phyloP scores from a whole-genome alignment of 2,797 vertebrate genomes.

The Sciurus vulgaris region DNA sequence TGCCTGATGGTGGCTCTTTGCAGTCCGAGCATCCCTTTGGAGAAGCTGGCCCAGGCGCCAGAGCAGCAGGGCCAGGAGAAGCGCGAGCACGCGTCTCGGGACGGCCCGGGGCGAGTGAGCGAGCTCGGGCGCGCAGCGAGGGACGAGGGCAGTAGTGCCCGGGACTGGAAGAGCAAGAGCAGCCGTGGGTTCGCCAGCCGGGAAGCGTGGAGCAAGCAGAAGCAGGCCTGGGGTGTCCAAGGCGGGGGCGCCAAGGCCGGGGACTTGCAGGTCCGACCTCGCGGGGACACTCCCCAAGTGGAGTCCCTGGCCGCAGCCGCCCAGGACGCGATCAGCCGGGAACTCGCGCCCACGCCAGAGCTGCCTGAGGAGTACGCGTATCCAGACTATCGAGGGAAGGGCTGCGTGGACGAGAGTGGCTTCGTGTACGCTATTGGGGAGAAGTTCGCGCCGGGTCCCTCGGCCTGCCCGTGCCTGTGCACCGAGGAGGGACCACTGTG shows the following conservation, averaged over 20 bases:
- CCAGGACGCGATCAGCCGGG: slow-evolving; percentile 89
- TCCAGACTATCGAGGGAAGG: slow-evolving; percentile 98
- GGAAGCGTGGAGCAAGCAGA: slow-evolving; percentile 88
- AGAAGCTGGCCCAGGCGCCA: slow-evolving; percentile 89
- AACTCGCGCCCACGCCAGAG: slow-evolving; percentile 91
- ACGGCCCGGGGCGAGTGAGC: slow-evolving; percentile 89
- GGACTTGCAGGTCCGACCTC: slow-evolving; percentile 88
- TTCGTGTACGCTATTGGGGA: slow-evolving; percentile 98
- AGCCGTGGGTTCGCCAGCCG: slow-evolving; percentile 89
- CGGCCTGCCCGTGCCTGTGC: slow-evolving; percentile 97
- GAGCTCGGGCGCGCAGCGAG: slow-evolving; percentile 90
- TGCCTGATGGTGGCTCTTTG: slow-evolving; percentile 93
- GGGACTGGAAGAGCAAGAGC: slow-evolving; percentile 89
- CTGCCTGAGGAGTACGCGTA: slow-evolving; percentile 96
- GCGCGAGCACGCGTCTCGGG: slow-evolving; percentile 88
- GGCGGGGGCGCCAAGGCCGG: slow-evolving; percentile 87
- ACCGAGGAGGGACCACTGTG: slow-evolving; percentile 99
- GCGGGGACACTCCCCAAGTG: slow-evolving; percentile 89
- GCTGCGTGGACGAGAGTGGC: slow-evolving; percentile 98
- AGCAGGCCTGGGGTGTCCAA: slow-evolving; percentile 89
- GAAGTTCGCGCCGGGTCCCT: slow-evolving; percentile 97
- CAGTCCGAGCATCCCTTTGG: slow-evolving; percentile 93
- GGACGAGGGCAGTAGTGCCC: slow-evolving; percentile 86
- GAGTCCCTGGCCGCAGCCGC: slow-evolving; percentile 85
- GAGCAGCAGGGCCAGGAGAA: slow-evolving; percentile 90